phyloP scores from a whole-genome alignment of 1,140 invertebrate genomes.

The Heterodera schachtii region DNA sequence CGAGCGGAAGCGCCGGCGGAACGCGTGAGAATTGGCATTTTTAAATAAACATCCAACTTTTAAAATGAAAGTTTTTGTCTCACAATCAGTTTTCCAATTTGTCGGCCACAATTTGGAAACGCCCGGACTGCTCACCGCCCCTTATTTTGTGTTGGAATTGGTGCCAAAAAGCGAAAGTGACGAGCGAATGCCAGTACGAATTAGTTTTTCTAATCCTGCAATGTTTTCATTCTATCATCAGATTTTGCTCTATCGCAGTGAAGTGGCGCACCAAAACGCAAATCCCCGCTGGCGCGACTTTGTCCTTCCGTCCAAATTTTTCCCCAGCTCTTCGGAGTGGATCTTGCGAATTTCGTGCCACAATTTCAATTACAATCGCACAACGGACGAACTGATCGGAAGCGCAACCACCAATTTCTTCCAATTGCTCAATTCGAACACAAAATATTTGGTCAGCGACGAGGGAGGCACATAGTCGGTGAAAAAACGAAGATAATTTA shows the following conservation, averaged over 20 bases:
- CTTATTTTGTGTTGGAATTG: slow-evolving; percentile 47
- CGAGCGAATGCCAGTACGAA: slow-evolving; percentile 13
- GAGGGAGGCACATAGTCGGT: too few species aligned
- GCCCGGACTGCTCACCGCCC: slow-evolving; percentile 33
- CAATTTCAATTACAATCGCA: slow-evolving; percentile 46
- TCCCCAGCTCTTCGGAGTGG: slow-evolving; percentile 51
- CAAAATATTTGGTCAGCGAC: slow-evolving; percentile 49
- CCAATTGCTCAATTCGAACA: slow-evolving; percentile 39
- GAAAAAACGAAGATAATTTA: too few species aligned
- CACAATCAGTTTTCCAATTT: slow-evolving; percentile 38
- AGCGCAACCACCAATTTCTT: slow-evolving; percentile 48
- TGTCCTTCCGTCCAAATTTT: slow-evolving; percentile 47
- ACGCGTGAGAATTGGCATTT: background rate
- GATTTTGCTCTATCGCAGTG: slow-evolving; percentile 53
- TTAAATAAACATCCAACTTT: too few species aligned
- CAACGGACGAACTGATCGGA: slow-evolving; percentile 43
- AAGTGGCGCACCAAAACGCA: slow-evolving; percentile 28
- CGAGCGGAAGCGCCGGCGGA: background rate
- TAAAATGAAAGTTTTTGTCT: too few species aligned
- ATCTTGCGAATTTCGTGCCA: slow-evolving; percentile 44
- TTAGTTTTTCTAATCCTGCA: slow-evolving; percentile 7
- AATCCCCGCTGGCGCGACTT: slow-evolving; percentile 52
- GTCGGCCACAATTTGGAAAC: slow-evolving; percentile 35
- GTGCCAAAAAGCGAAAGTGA: slow-evolving; percentile 38
- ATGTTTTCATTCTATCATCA: slow-evolving; percentile 37